Percentiles rank a stretch among this genome's conserved stretches.
These are phyloP conservation scores for Lathamus discolor DNA, from an alignment of 2,113 vertebrate species.

Conservation along the genomic window DNA sequence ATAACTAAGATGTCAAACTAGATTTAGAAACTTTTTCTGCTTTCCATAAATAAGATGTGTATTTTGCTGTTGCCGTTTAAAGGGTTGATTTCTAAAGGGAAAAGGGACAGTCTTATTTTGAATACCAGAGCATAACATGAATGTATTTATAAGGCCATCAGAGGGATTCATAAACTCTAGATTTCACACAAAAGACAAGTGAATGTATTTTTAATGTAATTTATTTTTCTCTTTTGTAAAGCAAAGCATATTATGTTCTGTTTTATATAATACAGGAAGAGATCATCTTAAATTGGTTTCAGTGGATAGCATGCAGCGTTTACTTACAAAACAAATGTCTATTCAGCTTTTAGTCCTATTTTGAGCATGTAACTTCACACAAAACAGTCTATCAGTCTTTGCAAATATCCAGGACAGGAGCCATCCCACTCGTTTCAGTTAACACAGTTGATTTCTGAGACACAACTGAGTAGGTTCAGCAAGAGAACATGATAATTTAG, in stretches of 20 bases:
- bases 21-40: not conserved
- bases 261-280: not conserved
- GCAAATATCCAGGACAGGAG: not conserved
- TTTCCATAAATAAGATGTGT: not conserved
- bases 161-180: not conserved
- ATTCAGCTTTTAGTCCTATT: not conserved
- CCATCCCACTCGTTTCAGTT: not conserved
- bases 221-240: not conserved
- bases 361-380: not conserved
- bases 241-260: not conserved
- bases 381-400: not conserved
- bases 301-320: not conserved
- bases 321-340: not conserved
- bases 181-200: not conserved
- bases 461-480: not conserved
- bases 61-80: not conserved
- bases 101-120: not conserved
- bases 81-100: constrained; percentile 4
- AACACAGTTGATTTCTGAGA: not conserved
- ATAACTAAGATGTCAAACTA: not conserved
- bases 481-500: not conserved
- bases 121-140: not conserved
- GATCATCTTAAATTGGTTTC: not conserved
- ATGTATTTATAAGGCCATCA: not conserved
- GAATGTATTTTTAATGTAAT: not conserved